Conservation (phyloP, 2,888 invertebrate genomes). For the Gibbula magus region DNA sequence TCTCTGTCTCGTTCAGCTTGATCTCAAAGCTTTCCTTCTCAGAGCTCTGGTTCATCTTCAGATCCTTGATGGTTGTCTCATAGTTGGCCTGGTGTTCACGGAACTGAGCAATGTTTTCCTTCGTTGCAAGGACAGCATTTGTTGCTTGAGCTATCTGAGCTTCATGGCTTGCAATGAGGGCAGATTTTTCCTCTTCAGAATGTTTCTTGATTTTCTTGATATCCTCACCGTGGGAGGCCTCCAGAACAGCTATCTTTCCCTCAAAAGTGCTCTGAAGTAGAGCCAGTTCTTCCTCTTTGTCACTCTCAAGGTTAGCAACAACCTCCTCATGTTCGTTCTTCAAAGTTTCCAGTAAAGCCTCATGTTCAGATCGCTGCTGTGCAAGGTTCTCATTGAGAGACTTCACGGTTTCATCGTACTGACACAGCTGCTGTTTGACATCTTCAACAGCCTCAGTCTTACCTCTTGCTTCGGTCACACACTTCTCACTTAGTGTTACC, state of each 20-base stretch:
- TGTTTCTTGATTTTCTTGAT: not conserved
- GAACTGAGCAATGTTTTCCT: conserved; percentile 3
- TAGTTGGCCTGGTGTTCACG: conserved; percentile 17
- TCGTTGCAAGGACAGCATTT: conserved; percentile 1
- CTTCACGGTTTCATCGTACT: not conserved
- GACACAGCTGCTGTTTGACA: not conserved
- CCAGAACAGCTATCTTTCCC: conserved; percentile 8
- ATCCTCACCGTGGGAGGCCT: not conserved
- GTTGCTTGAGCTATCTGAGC: conserved; percentile 23
- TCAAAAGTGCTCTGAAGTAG: conserved; percentile 6
- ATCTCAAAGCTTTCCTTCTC: not conserved
- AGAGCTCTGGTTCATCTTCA: not conserved
- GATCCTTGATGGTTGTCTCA: conserved; percentile 25
- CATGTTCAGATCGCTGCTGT: not conserved
- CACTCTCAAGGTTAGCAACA: not conserved
- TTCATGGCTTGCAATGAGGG: conserved; percentile 25
- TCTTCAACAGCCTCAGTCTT: not conserved
- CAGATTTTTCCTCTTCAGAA: conserved; percentile 31
- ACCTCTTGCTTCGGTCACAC: not conserved
- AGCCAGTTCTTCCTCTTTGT: conserved; percentile 12
- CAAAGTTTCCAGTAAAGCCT: not conserved
- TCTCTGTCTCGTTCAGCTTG: conserved; percentile 34
- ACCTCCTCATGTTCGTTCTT: not conserved
- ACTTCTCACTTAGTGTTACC: not conserved
- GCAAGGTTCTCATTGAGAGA: not conserved